phyloP scores from a whole-genome alignment of 2,888 invertebrate species.

The Melieria crassipennis region DNA sequence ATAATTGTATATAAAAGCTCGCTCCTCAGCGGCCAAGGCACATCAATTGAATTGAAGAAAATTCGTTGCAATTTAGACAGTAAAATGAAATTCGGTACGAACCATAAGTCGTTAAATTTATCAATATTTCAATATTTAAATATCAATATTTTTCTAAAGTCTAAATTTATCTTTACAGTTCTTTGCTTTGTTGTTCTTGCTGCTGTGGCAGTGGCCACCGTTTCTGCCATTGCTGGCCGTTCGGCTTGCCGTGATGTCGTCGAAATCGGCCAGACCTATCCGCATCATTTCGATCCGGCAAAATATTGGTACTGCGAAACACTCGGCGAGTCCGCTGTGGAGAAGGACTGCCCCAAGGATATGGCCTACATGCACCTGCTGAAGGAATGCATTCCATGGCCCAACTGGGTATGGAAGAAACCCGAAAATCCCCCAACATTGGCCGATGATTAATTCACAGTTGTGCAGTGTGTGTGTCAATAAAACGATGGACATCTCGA shows the following conservation, averaged over 20 bases:
- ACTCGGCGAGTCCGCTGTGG: slow-evolving; percentile 48
- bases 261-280: slow-evolving; percentile 53
- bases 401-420: slow-evolving; percentile 59
- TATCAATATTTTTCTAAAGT: not conserved
- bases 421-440: slow-evolving; percentile 58
- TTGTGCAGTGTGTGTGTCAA: too few relatives aligned
- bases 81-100: slow-evolving; percentile 45
- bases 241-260: slow-evolving; percentile 57
- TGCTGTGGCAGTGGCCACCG: slow-evolving; percentile 44
- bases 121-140: not conserved
- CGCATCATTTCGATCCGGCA: slow-evolving; percentile 60
- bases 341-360: slow-evolving; percentile 53
- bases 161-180: slow-evolving; percentile 25
- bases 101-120: not conserved
- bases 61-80: slow-evolving; percentile 5
- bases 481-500: too few relatives aligned
- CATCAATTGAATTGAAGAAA: not conserved
- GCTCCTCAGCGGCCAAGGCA: not conserved
- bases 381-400: slow-evolving; percentile 61
- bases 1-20: slow-evolving; percentile 9
- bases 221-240: slow-evolving; percentile 52
- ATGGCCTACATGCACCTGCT: slow-evolving; percentile 57
- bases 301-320: slow-evolving; percentile 60
- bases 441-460: slow-evolving; percentile 38
- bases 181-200: slow-evolving; percentile 38